Conservation (phyloP, 2,113 vertebrate species). For the Hymenochirus boettgeri region DNA sequence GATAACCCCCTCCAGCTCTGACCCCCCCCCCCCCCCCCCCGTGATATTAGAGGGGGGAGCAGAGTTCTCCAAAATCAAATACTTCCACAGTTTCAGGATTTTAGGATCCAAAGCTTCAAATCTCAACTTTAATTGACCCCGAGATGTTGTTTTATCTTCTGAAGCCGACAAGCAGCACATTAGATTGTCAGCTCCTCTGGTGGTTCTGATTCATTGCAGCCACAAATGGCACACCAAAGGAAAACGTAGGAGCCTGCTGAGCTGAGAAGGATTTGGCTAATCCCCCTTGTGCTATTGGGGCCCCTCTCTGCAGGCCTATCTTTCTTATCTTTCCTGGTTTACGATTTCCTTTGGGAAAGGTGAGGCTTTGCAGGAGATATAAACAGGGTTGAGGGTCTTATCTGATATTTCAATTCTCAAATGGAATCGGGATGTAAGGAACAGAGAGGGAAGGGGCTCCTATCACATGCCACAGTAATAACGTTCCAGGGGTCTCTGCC, state of each 20-base stretch:
- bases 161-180: slow-evolving; percentile 17
- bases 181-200: slow-evolving; percentile 40
- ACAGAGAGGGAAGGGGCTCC: no score
- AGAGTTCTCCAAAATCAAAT: slow-evolving; percentile 28
- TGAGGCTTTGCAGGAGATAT: not conserved
- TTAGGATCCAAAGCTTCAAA: slow-evolving; percentile 15
- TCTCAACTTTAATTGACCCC: slow-evolving; percentile 32
- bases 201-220: slow-evolving; percentile 25
- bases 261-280: slow-evolving; percentile 23
- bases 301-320: not conserved
- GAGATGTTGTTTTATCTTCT: slow-evolving; percentile 23
- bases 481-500: no score
- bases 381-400: not conserved
- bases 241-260: slow-evolving; percentile 3
- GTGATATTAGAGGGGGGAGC: slow-evolving; percentile 10
- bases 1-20: not conserved
- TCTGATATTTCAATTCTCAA: no score
- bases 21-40: not conserved
- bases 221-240: slow-evolving; percentile 10
- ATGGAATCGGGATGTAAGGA: no score
- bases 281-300: slow-evolving; percentile 19
- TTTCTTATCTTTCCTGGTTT: slow-evolving; percentile 16
- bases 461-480: no score
- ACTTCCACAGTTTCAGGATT: slow-evolving; percentile 19
- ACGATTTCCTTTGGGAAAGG: not conserved